Evolutionary conservation across 2,113 vertebrate species (phyloP).

Genomic region (Hiodon alosoides): DNA sequence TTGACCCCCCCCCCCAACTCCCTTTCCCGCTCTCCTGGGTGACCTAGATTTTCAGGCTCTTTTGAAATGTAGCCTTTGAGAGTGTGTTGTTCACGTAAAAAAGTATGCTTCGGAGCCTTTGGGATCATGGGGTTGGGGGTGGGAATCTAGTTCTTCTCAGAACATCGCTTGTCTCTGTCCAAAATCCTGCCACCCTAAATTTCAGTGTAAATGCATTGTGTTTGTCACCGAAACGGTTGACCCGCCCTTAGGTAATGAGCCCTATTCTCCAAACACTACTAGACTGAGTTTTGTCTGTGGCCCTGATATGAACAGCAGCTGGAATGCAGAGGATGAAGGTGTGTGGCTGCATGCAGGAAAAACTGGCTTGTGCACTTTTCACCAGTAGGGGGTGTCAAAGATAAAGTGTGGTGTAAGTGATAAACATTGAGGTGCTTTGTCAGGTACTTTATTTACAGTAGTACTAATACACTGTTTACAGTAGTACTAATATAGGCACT

Average conservation of each 20-base stretch:
- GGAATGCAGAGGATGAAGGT: not conserved
- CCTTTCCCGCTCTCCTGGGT: slow-evolving; percentile 17
- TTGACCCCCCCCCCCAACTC: slow-evolving; percentile 24
- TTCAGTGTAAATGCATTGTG: not conserved
- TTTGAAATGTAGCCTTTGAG: slow-evolving; percentile 17
- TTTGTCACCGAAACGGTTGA: not conserved
- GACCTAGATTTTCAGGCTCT: slow-evolving; percentile 38
- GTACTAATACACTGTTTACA: too few species aligned
- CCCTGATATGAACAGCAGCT: too few species aligned
- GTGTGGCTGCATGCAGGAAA: not conserved
- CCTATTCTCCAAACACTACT: not conserved
- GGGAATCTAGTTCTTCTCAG: not conserved
- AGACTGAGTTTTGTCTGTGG: too few species aligned
- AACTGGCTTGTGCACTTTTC: not conserved
- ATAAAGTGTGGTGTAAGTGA: slow-evolving; percentile 2
- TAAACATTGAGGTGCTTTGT: too few species aligned
- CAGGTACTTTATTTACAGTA: too few species aligned
- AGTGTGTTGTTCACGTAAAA: slow-evolving; percentile 33
- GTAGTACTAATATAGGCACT: too few species aligned
- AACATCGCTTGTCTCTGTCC: not conserved
- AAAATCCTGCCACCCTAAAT: slow-evolving; percentile 7
- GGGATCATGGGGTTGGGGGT: not conserved
- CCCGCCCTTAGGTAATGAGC: not conserved
- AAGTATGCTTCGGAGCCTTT: slow-evolving; percentile 23
- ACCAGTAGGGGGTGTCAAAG: slow-evolving; percentile 38